Base-by-base conservation (phyloP, 2,797 vertebrate species). In the Ciconia nigra region DNA sequence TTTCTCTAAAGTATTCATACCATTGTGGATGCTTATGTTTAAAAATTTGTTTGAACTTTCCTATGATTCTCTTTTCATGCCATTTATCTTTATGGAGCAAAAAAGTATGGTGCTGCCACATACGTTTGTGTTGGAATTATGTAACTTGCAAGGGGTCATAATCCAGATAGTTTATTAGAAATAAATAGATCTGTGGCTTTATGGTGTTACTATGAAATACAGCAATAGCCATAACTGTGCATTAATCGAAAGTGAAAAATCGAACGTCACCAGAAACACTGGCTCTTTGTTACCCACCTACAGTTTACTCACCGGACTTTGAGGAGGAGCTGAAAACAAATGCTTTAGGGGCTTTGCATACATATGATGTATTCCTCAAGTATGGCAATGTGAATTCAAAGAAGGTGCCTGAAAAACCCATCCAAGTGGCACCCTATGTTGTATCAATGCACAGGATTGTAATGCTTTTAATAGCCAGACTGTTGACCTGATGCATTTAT, bases 111-210 rank as follows among this genome's bases (percentile, higher is more conserved):
- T 51, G 26, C 9, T 2, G 6, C 55, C 67, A 51, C 39, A 18
- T 17, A 12, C 0, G 0, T 42, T 61, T 71, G 25, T 58, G 29
- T 42, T 63, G 47, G 61, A 77, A 73, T 55, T 37, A 21, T 0
- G 1, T 62, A 39, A 33, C 14, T 86, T 70, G 6, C 63, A 35
- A 83, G 19, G n/a, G 44, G n/a, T 73, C 31, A 29, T 41, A 71
- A 90, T 78, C 35, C 47, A 83, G 52, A 19, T 8, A 51, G 39
- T 55, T 91, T 70, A 28, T 54, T 83, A 39, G 26, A 65, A 46
- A 29, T 74, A 33, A 54, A 11, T 46, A 10, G 24, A 41, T 44
- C 24, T 72, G 3, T 93, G 39, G 13, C 17, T 83, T 80, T 22
- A 3, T 46, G 39, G n/a, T 44, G 42, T 70, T 49, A 33, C 29